Evolutionary conservation across 2,888 invertebrate species (phyloP).

Genomic region (Apomyelois bistriatella): DNA sequence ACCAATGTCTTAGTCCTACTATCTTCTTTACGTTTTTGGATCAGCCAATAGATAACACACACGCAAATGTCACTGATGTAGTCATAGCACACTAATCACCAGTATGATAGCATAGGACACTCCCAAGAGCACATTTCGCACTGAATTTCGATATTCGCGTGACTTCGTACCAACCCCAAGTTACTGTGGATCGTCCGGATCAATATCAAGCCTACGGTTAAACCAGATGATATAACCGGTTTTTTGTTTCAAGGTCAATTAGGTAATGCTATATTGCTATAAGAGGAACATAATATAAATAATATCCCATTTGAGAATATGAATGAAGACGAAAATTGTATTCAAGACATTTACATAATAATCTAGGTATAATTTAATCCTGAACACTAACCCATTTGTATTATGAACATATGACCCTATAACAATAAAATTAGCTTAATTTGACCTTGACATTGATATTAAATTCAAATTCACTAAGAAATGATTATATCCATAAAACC

Average conservation of each 20-base stretch:
- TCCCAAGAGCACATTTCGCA: conserved; percentile 44
- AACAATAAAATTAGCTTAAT: no score
- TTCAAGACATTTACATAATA: not conserved
- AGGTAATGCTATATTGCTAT: conserved; percentile 5
- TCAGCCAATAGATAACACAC: conserved; percentile 27
- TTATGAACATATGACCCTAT: no score
- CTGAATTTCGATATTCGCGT: conserved; percentile 52
- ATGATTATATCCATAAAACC: not conserved
- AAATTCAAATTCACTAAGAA: not conserved
- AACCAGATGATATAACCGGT: conserved; percentile 23
- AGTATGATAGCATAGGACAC: conserved; percentile 28
- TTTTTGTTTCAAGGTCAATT: conserved; percentile 44
- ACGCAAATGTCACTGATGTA: conserved; percentile 15
- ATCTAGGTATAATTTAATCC: no score
- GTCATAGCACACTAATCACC: conserved; percentile 2
- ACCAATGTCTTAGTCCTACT: conserved; percentile 30
- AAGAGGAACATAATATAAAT: not conserved
- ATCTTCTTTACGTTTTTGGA: conserved; percentile 28
- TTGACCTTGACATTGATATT: not conserved
- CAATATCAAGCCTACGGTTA: conserved; percentile 44
- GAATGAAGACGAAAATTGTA: no score
- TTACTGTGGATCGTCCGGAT: conserved; percentile 42
- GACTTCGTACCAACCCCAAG: conserved; percentile 44
- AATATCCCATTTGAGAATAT: not conserved
- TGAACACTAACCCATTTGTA: no score